phyloP scores from a whole-genome alignment of 1,140 invertebrate species.

The Schlechtendalia chinensis region DNA sequence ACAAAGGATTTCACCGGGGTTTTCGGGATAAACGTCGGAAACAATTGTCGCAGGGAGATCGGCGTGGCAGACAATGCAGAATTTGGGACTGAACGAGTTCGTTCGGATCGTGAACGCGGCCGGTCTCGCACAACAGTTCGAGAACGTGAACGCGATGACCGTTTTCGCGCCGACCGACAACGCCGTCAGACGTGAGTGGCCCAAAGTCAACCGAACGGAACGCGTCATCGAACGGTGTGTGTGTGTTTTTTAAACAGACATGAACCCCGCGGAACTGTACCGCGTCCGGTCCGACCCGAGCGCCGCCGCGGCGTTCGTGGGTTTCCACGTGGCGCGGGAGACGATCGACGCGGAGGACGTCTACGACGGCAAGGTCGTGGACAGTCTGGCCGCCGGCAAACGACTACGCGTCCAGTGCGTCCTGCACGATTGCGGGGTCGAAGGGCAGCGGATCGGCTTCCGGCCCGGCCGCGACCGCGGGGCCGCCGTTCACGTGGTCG shows the following conservation, averaged over 20 bases:
- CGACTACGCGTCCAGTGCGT: conserved; percentile 15
- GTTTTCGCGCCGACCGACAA: conserved; percentile 23
- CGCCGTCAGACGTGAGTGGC: conserved; percentile 13
- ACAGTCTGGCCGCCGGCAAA: background rate
- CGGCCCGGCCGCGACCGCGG: conserved; percentile 27
- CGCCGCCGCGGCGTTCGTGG: background rate
- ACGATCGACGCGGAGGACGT: background rate
- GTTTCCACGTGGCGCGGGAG: background rate
- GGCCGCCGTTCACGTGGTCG: background rate
- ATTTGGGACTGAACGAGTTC: conserved; percentile 57
- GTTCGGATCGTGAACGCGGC: conserved; percentile 56
- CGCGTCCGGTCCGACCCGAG: conserved; percentile 1
- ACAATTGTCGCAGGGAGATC: background rate
- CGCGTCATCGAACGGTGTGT: no score
- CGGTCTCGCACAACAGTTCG: conserved; percentile 57
- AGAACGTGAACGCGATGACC: conserved; percentile 53
- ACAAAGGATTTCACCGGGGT: no score
- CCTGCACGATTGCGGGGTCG: conserved; percentile 9
- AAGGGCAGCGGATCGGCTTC: background rate
- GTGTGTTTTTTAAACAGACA: no score
- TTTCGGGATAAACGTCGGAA: no score
- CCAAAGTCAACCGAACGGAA: no score
- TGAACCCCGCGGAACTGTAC: conserved; percentile 1
- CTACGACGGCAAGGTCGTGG: conserved; percentile 24
- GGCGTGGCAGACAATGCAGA: conserved; percentile 57